Conservation (phyloP, 2,113 vertebrate species). For the Neogale vison region DNA sequence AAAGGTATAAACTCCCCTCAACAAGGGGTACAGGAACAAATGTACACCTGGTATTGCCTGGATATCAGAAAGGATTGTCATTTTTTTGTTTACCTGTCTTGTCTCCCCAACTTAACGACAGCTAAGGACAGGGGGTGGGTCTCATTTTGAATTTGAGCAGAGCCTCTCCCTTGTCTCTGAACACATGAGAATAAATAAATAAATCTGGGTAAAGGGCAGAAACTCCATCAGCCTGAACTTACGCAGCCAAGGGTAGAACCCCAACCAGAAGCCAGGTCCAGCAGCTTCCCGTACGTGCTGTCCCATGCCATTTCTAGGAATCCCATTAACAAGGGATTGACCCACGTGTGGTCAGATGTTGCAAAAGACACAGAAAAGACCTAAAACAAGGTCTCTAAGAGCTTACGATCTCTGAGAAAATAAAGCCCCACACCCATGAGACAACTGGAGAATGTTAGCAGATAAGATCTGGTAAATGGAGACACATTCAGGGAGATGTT, state of each 20-base stretch:
- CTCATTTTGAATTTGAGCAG: background rate
- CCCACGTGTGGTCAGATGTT: background rate
- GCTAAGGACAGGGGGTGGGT: background rate
- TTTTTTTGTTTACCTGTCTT: background rate
- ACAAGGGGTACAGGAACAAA: background rate
- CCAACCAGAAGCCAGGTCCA: background rate
- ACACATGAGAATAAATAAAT: background rate
- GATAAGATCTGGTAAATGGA: background rate
- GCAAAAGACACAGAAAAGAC: background rate
- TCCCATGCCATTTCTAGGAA: background rate
- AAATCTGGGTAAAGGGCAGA: background rate
- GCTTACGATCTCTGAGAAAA: background rate
- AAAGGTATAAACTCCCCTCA: background rate
- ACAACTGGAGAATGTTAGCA: background rate
- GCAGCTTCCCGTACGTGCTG: fast-evolving
- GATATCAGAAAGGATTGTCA: background rate
- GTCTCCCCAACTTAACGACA: background rate
- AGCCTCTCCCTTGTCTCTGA: background rate
- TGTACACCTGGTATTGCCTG: background rate
- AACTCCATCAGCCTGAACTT: background rate
- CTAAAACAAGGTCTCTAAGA: background rate
- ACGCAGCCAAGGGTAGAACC: background rate
- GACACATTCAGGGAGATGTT: background rate
- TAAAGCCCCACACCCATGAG: background rate
- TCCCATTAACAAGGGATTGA: background rate